These are phyloP conservation scores for Lophotis ruficrista DNA, from an alignment of 2,113 vertebrate genomes.

Conservation along the genomic window DNA sequence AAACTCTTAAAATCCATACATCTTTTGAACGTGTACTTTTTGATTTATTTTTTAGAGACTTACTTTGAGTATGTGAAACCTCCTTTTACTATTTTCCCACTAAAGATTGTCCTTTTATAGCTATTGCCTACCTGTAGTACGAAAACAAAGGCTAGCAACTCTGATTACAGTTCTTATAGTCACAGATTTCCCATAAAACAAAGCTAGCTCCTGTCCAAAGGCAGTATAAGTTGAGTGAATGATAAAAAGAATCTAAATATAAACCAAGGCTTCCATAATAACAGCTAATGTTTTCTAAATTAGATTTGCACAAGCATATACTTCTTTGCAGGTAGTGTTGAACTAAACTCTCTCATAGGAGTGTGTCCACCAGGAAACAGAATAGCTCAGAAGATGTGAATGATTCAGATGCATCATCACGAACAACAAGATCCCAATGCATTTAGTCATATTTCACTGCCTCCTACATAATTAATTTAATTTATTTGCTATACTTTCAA, in stretches of 20 bases:
- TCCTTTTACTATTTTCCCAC: background rate
- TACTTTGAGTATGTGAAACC: background rate
- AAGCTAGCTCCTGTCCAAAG: background rate
- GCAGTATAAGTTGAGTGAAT: background rate
- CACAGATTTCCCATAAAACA: background rate
- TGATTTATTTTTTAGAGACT: background rate
- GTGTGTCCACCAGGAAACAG: background rate
- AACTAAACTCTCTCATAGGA: background rate
- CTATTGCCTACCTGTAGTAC: background rate
- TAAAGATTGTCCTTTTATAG: background rate
- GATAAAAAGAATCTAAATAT: background rate
- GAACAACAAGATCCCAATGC: slow-evolving; percentile 16
- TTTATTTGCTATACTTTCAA: slow-evolving; percentile 41
- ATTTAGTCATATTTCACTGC: slow-evolving; percentile 47
- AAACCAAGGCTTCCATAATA: background rate
- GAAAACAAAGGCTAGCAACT: background rate
- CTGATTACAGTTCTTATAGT: background rate
- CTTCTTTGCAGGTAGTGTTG: background rate
- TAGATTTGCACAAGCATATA: background rate
- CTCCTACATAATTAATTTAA: slow-evolving; percentile 47
- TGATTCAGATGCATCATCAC: slow-evolving; percentile 29
- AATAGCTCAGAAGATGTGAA: background rate
- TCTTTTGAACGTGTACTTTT: background rate
- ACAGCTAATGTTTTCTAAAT: background rate
- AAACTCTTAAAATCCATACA: background rate